Conservation (phyloP, 1,140 invertebrate species). For the Meloidogyne hapla region DNA sequence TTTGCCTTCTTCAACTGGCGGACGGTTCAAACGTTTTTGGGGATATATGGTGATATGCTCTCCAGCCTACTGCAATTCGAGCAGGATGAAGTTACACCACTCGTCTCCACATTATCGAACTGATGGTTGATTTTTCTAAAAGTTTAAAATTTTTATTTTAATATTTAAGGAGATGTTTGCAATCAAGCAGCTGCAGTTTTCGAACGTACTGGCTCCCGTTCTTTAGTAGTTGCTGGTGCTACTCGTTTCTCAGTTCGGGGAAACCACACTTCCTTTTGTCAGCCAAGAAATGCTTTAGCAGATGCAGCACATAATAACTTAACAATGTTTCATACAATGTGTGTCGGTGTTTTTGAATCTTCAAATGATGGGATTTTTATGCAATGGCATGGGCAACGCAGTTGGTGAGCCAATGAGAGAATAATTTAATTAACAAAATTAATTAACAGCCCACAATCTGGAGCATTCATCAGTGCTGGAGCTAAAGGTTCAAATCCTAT, state of each 20-base stretch:
- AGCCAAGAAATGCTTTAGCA: constrained; percentile 32
- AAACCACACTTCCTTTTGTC: constrained; percentile 34
- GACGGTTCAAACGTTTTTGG: constrained; percentile 43
- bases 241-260: constrained; percentile 44
- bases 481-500: constrained; percentile 29
- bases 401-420: constrained; percentile 9
- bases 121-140: constrained; percentile 27
- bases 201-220: constrained; percentile 39
- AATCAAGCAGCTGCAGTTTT: constrained; percentile 44
- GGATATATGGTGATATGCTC: constrained; percentile 39
- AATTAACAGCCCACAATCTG: constrained; percentile 24
- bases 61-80: neutral
- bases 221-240: constrained; percentile 44
- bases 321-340: constrained; percentile 50
- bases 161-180: constrained; percentile 34
- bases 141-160: neutral
- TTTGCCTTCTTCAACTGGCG: constrained; percentile 2
- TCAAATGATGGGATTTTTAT: constrained; percentile 37
- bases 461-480: constrained; percentile 43
- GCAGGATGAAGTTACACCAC: constrained; percentile 30
- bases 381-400: constrained; percentile 47
- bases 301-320: constrained; percentile 48
- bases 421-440: neutral
- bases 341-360: constrained; percentile 36
- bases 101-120: constrained; percentile 49